Evolutionary conservation across 1,140 invertebrate species (phyloP), one percentile per base, ranked within the genome.

Genomic region (Achatina immaculata): DNA sequence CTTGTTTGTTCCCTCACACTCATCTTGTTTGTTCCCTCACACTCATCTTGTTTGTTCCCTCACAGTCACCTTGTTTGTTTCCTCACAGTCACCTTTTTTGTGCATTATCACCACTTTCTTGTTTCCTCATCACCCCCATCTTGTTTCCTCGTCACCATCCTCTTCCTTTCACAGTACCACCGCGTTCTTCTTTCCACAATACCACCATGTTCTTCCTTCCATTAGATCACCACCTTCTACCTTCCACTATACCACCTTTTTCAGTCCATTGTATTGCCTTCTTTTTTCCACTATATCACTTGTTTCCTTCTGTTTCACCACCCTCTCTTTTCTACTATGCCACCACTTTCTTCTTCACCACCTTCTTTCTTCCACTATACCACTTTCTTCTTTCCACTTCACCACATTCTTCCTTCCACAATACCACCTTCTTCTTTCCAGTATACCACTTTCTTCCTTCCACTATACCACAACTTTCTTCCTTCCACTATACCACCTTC

Each of bases 261-360:
- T 28, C n/a, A 1, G 21, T n/a, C 40, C n/a, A 4, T 58, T 31
- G 28, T 19, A 36, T 38, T 36, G 2, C 34, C 74, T 34, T 28
- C 34, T 55, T 58, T 14, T 58, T 45, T 40, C 38, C 45, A 40
- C 45, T 14, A n/a, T n/a, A n/a, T n/a, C n/a, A n/a, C n/a, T 43
- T 48, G 40, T 74, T 43, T 74, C 6, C 31, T 43, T 48, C 6
- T 74, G 19, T 74, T 16, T 74, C 72, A 34, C 72, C 45, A 1
- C 45, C 72, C 31, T 43, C 45, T 11, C 45, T 43, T 42, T 21
- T 48, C 14, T 43, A 6, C 45, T 51, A 34, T 21, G n/a, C n/a
- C n/a, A 36, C 51, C 36, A 2, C 34, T 45, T 34, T 28, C 34
- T 55, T 58, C 19, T 58, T 45, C 31, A 51, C 34, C 40, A 1